These are phyloP conservation scores for Vulpes vulpes DNA, from an alignment of 2,113 vertebrate species.

Conservation along the genomic window DNA sequence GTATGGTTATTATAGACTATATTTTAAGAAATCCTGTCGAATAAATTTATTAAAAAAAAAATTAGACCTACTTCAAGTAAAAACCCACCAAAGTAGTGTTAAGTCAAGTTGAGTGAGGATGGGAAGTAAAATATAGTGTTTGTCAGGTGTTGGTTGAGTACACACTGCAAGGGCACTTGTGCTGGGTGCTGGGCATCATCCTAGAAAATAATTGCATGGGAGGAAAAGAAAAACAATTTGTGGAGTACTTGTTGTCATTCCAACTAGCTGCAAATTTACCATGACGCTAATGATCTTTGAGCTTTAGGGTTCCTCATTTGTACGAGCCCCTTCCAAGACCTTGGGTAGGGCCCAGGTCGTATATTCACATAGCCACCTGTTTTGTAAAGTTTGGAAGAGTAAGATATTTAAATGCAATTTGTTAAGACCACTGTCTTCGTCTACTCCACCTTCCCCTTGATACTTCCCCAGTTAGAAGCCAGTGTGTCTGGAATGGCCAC, in stretches of 20 bases:
- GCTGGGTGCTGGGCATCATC: neutral
- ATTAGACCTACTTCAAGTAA: conserved; percentile 9
- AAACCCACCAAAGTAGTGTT: neutral
- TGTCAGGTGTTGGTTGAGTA: neutral
- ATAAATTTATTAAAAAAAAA: neutral
- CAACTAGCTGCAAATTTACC: neutral
- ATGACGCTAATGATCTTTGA: neutral
- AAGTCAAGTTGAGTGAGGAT: neutral
- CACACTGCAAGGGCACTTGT: neutral
- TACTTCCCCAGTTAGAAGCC: neutral
- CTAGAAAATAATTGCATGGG: neutral
- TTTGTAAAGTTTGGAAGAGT: conserved; percentile 4
- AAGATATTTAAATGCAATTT: neutral
- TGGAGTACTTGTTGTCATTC: neutral
- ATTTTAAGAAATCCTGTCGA: conserved; percentile 24
- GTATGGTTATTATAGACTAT: conserved; percentile 30
- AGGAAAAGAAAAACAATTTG: neutral
- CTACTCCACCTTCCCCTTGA: neutral
- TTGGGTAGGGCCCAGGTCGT: neutral
- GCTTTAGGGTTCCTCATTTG: neutral
- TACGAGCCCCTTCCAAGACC: neutral
- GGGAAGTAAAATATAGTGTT: neutral
- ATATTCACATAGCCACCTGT: neutral
- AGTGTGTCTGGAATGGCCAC: neutral
- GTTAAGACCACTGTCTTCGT: neutral